These are phyloP conservation scores for Parapristionchus giblindavisi DNA, from an alignment of 2,888 invertebrate species.

Conservation along the genomic window DNA sequence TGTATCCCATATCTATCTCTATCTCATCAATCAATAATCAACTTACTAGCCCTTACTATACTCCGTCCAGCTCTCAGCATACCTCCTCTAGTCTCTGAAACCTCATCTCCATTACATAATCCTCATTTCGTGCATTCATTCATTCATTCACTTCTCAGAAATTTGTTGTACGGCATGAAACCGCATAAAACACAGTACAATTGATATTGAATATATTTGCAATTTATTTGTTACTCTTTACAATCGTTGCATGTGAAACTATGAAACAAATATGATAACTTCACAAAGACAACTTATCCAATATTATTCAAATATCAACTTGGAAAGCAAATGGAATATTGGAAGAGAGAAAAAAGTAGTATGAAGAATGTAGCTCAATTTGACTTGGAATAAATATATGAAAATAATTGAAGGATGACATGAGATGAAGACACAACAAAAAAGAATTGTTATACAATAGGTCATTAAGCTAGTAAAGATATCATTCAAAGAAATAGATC, in stretches of 20 bases:
- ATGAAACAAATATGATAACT: too few species aligned
- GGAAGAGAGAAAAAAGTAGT: not conserved
- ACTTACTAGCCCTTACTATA: conserved; percentile 17
- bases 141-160: not conserved
- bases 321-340: conserved; percentile 5
- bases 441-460: too few species aligned
- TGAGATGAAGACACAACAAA: too few species aligned
- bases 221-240: too few species aligned
- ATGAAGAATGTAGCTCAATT: not conserved
- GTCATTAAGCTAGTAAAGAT: too few species aligned
- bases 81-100: conserved; percentile 14
- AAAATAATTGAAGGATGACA: not conserved
- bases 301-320: too few species aligned
- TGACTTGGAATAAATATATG: not conserved
- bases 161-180: conserved; percentile 7
- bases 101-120: not conserved
- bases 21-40: conserved; percentile 9
- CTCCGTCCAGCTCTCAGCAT: conserved; percentile 27
- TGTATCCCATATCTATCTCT: conserved; percentile 1
- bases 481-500: too few species aligned
- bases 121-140: not conserved
- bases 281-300: too few species aligned
- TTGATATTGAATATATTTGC: too few species aligned
- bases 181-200: conserved; percentile 20
- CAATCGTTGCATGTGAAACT: too few species aligned